Base-by-base conservation (phyloP, 37 sponge, comb jelly and placozoan genomes). In the Hormiphora californensis region DNA sequence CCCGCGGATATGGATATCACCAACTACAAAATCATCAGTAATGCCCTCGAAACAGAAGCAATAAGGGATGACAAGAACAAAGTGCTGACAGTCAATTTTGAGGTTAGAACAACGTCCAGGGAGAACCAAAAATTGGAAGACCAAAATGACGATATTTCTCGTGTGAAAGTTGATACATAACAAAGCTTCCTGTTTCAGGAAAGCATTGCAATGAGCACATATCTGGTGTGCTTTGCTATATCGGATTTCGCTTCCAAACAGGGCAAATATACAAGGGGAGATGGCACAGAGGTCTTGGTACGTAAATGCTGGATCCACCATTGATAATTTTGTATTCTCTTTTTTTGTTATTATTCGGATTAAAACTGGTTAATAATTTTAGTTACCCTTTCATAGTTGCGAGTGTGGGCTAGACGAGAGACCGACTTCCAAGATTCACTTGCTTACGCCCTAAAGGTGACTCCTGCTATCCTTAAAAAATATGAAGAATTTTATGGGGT, bases 191-290 rank as follows among this genome's bases (percentile, higher is more conserved):
- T 21, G 0, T 93, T 93, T 61, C 2, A 85, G 49, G 91, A 92
- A 0, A 90, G 94, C 25, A 85, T 91, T 8, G 46, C 51, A 34
- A 97, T 97, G 99, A 94, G 95, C 40, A 94, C 92, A 0, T 97
- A 97, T 87, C 92, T 97, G 54, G 99, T 97, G 85, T 95, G 95
- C 41, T 94, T 97, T 35, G 86, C 94, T 63, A 89, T 97, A 43
- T 93, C 94, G 0, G 92, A 97, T 21, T 97, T 73, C 81, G n/a
- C 9, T 27, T 39, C 27, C 35, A 73, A 73, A 17, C 28, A 73
- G 23, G 81, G 28, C 19, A 46, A 43, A 0, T 40, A 41, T 23
- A 73, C 41, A 15, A 22, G 81, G 25, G 43, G 28, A 11, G 81
- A 73, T n/a, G 81, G 81, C 4, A 43, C 81, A 11, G 12, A n/a